Evolutionary conservation across 2,888 invertebrate genomes (phyloP).

Genomic region (Lasioglossum vierecki): DNA sequence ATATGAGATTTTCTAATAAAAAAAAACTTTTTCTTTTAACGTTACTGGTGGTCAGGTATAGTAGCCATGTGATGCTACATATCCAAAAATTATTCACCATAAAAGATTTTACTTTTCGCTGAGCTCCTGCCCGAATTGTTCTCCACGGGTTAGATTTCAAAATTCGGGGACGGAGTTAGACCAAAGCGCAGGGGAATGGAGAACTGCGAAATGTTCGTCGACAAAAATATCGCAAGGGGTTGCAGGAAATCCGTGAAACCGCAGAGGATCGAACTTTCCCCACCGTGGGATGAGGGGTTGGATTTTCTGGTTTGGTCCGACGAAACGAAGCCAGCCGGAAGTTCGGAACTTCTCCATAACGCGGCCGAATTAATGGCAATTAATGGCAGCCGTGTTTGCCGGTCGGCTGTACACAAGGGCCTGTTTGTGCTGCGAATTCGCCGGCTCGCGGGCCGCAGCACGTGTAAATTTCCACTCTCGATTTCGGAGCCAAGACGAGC

Average conservation of each 20-base stretch:
- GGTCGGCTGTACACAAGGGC: conserved; percentile 44
- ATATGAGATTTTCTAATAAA: too few species aligned
- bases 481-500: conserved; percentile 49
- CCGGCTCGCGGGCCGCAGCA: conserved; percentile 14
- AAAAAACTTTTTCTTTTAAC: background rate
- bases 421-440: conserved; percentile 39
- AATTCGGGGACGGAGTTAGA: background rate
- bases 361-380: conserved; percentile 61
- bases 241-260: background rate
- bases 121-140: background rate
- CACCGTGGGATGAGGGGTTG: background rate
- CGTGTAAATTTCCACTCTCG: conserved; percentile 60
- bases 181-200: background rate
- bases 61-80: background rate
- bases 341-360: conserved; percentile 45
- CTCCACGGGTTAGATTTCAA: background rate
- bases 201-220: conserved; percentile 10
- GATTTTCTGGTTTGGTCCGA: conserved; percentile 24
- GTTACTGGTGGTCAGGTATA: too few species aligned
- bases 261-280: background rate
- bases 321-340: conserved; percentile 5
- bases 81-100: background rate
- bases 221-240: conserved; percentile 8
- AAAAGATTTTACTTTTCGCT: background rate
- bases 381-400: conserved; percentile 67